Base-by-base conservation (phyloP, 2,113 vertebrate species). In the Hymenochirus boettgeri region DNA sequence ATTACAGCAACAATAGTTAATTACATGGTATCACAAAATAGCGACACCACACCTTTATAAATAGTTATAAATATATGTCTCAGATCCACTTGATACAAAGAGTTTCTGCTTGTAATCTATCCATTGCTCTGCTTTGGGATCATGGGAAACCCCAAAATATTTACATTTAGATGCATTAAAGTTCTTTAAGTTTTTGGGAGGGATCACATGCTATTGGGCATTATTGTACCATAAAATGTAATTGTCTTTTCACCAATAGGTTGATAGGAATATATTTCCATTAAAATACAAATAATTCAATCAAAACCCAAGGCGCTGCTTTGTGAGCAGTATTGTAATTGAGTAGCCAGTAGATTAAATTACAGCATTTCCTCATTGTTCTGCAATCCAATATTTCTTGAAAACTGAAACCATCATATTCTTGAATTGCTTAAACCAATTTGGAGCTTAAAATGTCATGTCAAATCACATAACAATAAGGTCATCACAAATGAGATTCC, bases 381-480 rank as follows among this genome's bases (percentile, higher is more conserved):
- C 80, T 17, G 71, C 77, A 76, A 82, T 87, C 75, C 77, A 84
- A 79, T 86, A 83, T 84, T 85, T 86, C 75, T 83, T 79, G 74
- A 88, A 81, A 80, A 79, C 76, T 75, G 79, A 83, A 74, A 78
- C 78, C 63, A 2, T 78, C 67, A 73, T 78, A 81, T 81, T 82
- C 82, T 80, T 86, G 85, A 88, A 83, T 85, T 88, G 81, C 73
- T 78, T 83, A 87, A 88, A 82, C 71, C 77, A 83, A 84, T 86
- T 84, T 85, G 65, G 74, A 78, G 76, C 83, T 82, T 83, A 85
- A 89, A 89, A 90, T 87, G 83, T 87, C 83, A 87, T 83, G 74
- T 85, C 80, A 85, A 80, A 78, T 86, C 72, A 78, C 71, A 75
- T 82, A 88, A 80, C 77, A 83, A 72, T 83, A 84, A 83, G 87